phyloP scores from a whole-genome alignment of 2,113 vertebrate species.

The Capreolus pygargus region DNA sequence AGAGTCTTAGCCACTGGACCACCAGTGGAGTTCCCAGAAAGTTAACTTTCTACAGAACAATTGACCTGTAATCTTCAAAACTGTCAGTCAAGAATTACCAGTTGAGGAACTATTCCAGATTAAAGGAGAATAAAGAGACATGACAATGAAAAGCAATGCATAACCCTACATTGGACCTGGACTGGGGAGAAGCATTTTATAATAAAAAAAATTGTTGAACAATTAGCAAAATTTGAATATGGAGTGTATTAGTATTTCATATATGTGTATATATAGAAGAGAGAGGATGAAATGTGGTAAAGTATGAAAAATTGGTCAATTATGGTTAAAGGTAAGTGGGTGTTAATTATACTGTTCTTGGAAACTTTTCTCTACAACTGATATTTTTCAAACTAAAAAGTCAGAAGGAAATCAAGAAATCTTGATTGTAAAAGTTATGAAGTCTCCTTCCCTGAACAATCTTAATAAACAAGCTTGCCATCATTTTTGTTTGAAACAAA shows the following conservation, averaged over 20 bases:
- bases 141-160: not conserved
- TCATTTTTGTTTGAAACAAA: constrained; percentile 15
- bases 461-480: constrained; percentile 26
- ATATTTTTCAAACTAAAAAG: constrained; percentile 36
- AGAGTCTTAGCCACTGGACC: not conserved
- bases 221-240: constrained; percentile 10
- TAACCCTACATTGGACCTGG: not conserved
- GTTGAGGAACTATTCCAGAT: not conserved
- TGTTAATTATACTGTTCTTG: constrained; percentile 8
- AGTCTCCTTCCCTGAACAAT: not conserved
- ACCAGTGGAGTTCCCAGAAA: not conserved
- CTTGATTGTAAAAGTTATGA: not conserved
- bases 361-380: not conserved
- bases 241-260: not conserved
- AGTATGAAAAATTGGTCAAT: not conserved
- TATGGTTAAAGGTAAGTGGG: not conserved
- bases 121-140: not conserved
- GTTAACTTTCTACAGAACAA: not conserved
- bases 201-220: not conserved
- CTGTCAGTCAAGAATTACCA: not conserved
- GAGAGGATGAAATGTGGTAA: not conserved
- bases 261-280: not conserved
- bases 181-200: not conserved
- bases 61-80: not conserved
- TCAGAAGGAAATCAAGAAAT: not conserved